phyloP scores from a whole-genome alignment of 2,113 vertebrate genomes.

The Menidia beryllina region DNA sequence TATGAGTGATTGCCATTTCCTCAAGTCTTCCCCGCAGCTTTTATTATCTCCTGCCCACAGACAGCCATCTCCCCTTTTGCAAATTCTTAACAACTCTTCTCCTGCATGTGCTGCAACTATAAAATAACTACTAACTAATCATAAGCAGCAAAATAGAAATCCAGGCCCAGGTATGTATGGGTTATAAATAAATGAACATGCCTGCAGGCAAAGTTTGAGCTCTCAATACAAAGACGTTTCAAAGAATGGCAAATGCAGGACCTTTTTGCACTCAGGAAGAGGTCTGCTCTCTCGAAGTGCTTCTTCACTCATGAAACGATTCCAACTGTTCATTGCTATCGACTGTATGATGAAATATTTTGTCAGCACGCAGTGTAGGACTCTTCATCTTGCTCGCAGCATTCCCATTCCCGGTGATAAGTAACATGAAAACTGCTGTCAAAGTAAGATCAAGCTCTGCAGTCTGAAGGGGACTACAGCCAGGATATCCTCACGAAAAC shows the following conservation, averaged over 20 bases:
- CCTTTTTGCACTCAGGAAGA: slow-evolving; percentile 34
- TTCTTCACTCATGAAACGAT: slow-evolving; percentile 47
- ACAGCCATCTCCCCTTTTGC: slow-evolving; percentile 19
- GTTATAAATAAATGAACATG: slow-evolving; percentile 58
- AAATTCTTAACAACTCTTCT: slow-evolving; percentile 34
- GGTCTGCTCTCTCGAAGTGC: slow-evolving; percentile 32
- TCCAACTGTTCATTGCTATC: slow-evolving; percentile 30
- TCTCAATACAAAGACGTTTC: slow-evolving; percentile 46
- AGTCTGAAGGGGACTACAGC: slow-evolving; percentile 9
- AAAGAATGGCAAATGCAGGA: slow-evolving; percentile 58
- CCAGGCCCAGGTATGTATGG: slow-evolving; percentile 48
- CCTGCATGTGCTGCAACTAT: slow-evolving; percentile 27
- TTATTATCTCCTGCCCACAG: slow-evolving; percentile 52
- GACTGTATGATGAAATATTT: slow-evolving; percentile 26
- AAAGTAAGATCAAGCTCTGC: slow-evolving; percentile 10
- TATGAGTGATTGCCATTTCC: slow-evolving; percentile 24
- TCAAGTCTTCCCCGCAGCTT: slow-evolving; percentile 38
- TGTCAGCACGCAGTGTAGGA: slow-evolving; percentile 2
- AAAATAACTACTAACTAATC: slow-evolving; percentile 49
- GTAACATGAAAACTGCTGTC: slow-evolving; percentile 27
- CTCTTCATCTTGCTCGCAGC: slow-evolving; percentile 40
- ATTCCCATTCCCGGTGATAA: slow-evolving; percentile 46
- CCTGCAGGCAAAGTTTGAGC: slow-evolving; percentile 51
- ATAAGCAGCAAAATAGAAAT: slow-evolving; percentile 44
- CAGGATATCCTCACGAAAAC: slow-evolving; percentile 9